These are phyloP conservation scores for Epistrophe eligans DNA, from an alignment of 2,888 invertebrate genomes.

Conservation along the genomic window DNA sequence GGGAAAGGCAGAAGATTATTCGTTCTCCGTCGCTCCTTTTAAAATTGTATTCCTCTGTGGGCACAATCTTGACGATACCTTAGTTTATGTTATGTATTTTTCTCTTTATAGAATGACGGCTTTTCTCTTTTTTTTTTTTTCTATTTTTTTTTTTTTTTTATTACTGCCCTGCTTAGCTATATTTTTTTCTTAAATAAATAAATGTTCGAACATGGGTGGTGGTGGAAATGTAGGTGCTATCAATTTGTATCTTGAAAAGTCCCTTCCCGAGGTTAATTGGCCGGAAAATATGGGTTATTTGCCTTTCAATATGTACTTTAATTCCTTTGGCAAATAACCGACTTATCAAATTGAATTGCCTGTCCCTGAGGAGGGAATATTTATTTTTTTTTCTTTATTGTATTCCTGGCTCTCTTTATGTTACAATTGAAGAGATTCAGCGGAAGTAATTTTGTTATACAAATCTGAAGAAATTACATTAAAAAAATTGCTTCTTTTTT, in stretches of 20 bases:
- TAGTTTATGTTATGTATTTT: conserved; percentile 7
- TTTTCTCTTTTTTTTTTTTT: conserved; percentile 23
- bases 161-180: conserved; percentile 35
- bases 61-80: conserved; percentile 25
- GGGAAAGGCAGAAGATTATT: conserved; percentile 7
- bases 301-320: conserved; percentile 65
- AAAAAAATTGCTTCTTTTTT: conserved; percentile 5
- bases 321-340: conserved; percentile 65
- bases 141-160: background rate
- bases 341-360: conserved; percentile 64
- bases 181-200: conserved; percentile 25
- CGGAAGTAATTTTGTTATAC: conserved; percentile 35
- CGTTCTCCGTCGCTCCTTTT: conserved; percentile 24
- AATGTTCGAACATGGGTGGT: conserved; percentile 9
- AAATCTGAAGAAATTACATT: conserved; percentile 31
- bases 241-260: conserved; percentile 53
- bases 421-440: conserved; percentile 39
- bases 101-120: conserved; percentile 27
- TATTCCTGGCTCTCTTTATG: conserved; percentile 8
- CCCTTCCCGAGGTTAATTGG: conserved; percentile 65
- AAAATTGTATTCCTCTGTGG: conserved; percentile 30
- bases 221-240: conserved; percentile 40
- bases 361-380: conserved; percentile 9
- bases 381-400: background rate
- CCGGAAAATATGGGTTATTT: conserved; percentile 70